Evolutionary conservation across 2,888 invertebrate species (phyloP), one percentile per base, ranked within the genome.

Genomic region (Ophion slaviceki): DNA sequence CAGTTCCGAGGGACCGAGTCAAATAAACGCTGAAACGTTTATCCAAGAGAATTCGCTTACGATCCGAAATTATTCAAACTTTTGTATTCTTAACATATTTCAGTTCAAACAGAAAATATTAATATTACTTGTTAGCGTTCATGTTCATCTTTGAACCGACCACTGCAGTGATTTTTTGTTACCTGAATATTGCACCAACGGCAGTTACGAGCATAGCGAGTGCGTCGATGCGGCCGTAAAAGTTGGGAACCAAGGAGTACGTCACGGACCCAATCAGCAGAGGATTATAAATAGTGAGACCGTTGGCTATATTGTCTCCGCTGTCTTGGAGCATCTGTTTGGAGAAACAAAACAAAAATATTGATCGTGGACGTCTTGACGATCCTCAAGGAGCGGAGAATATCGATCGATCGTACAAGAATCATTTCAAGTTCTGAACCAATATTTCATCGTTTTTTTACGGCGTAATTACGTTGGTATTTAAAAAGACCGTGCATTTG

Each of bases 211-310:
- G 80, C 5, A 89, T 80, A 32, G 90, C 90, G 40, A 92, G 91
- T n/a, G 90, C 84, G 68, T 93, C 92, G 75, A 92, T 90, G 4
- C 85, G 68, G 11, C 91, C 92, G 71, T 92, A 92, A 61, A 89
- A 36, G 20, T 82, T 85, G 17, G 92, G 92, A 57, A 90, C 82
- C n/a, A 92, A 68, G 7, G 77, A 75, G 78, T 90, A 91, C 6
- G 93, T 92, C 40, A 93, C 87, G 0, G 89, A 88, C 2, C 93
- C 93, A 45, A 91, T 91, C 80, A 92, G 90, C 62, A 92, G 84
- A 67, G 92, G 94, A 89, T 93, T 94, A 87, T 88, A 93, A 68
- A 92, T 92, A n/a, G 93, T 91, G 71, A 92, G 82, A 77, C 93
- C 93, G 78, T 92, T 92, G 17, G 89, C 90, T 7, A 93, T 84